Conservation (phyloP, 1,140 invertebrate species). For the Conopomorpha cramerella region DNA sequence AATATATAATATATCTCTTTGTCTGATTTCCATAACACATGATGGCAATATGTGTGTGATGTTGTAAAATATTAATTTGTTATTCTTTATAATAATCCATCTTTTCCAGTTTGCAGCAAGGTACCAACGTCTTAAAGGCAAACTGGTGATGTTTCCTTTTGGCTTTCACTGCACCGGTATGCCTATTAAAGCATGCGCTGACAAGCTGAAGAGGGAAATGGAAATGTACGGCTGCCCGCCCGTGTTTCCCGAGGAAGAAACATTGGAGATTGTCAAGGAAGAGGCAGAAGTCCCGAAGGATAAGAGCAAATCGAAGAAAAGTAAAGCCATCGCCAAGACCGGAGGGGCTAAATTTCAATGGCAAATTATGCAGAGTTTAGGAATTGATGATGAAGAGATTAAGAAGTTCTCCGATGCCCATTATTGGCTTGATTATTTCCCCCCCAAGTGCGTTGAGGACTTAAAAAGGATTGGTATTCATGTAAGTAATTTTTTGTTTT, state of each 20-base stretch:
- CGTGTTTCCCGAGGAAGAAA: conserved; percentile 76
- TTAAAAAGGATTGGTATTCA: conserved; percentile 88
- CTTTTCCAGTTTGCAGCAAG: conserved; percentile 94
- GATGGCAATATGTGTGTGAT: too few relatives aligned
- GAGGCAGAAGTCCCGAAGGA: conserved; percentile 76
- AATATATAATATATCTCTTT: too few relatives aligned
- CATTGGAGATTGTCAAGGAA: conserved; percentile 38
- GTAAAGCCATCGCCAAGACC: conserved; percentile 95
- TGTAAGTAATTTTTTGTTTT: too few relatives aligned
- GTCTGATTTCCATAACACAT: too few relatives aligned
- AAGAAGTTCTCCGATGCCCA: conserved; percentile 87
- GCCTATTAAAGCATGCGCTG: conserved; percentile 96
- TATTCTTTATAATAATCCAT: too few relatives aligned
- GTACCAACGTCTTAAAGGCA: conserved; percentile 89
- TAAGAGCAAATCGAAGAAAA: conserved; percentile 98
- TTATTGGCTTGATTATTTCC: conserved; percentile 97
- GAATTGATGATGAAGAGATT: conserved; percentile 90
- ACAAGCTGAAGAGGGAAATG: conserved; percentile 95
- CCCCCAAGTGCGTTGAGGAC: conserved; percentile 86
- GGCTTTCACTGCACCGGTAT: conserved; percentile 98
- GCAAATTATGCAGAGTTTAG: conserved; percentile 97
- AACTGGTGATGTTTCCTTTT: conserved; percentile 94
- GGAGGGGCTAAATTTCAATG: conserved; percentile 93
- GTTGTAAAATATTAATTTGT: too few relatives aligned
- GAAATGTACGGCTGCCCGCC: conserved; percentile 92